Conservation (phyloP, 2,888 invertebrate species). For the Tenthredo scrophulariae region DNA sequence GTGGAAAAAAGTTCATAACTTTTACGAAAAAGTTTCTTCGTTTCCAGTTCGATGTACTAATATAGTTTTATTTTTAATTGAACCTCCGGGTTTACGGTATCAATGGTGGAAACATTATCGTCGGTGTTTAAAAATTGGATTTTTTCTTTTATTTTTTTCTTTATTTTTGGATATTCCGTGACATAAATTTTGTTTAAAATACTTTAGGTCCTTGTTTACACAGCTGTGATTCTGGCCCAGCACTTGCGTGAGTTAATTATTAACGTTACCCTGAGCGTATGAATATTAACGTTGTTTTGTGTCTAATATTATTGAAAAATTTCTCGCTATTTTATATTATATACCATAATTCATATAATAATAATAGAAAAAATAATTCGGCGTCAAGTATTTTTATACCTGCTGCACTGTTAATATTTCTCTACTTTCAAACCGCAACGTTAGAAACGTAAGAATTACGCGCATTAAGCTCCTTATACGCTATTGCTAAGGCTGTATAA, state of each 20-base stretch:
- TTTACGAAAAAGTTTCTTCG: too few relatives aligned
- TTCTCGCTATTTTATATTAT: too few relatives aligned
- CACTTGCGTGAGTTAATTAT: neutral
- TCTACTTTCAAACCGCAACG: neutral
- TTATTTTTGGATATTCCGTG: neutral
- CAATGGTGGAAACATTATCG: neutral
- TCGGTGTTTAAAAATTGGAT: neutral
- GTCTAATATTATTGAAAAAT: neutral
- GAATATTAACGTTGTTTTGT: neutral
- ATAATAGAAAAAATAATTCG: neutral
- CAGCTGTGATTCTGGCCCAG: conserved; percentile 16
- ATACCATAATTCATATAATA: neutral
- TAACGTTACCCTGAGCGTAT: neutral
- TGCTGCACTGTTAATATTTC: neutral
- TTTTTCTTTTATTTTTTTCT: neutral
- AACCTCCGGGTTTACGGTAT: neutral
- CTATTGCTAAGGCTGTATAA: neutral
- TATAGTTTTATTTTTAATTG: too few relatives aligned
- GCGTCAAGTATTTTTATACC: neutral
- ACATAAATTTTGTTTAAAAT: conserved; percentile 18
- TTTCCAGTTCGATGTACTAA: too few relatives aligned
- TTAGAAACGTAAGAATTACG: neutral
- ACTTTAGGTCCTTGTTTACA: conserved; percentile 35
- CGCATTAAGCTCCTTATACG: neutral
- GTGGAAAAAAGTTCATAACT: too few relatives aligned